Conservation (phyloP, 2,113 vertebrate species). For the Micronycteris hirsuta region DNA sequence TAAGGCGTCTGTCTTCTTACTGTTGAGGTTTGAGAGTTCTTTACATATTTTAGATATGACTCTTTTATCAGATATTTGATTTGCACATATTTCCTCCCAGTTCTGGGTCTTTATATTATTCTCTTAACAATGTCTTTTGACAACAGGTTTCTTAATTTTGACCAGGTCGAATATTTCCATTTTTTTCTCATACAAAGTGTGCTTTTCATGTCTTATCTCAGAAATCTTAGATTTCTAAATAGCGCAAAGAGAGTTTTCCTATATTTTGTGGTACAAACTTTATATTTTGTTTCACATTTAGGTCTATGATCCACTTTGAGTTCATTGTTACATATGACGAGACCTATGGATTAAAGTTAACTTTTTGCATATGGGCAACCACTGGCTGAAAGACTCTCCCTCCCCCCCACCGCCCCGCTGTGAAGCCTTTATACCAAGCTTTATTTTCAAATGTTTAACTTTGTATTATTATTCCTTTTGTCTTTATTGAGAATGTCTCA, state of each 20-base stretch:
- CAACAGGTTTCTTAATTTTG: background rate
- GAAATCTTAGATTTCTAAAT: background rate
- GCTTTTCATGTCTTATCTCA: background rate
- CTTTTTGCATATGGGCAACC: background rate
- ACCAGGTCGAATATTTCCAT: background rate
- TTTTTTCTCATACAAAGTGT: background rate
- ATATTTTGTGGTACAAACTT: background rate
- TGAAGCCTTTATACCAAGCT: background rate
- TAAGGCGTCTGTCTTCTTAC: background rate
- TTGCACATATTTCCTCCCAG: background rate
- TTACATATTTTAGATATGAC: background rate
- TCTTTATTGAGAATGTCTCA: background rate
- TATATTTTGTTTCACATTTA: background rate
- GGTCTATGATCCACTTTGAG: background rate
- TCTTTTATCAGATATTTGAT: background rate
- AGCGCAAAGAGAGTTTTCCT: background rate
- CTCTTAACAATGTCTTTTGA: background rate
- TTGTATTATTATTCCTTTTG: background rate
- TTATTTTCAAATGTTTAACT: conserved; percentile 4
- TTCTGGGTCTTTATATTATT: background rate
- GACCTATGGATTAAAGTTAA: background rate
- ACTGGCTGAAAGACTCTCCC: background rate
- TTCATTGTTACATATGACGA: background rate
- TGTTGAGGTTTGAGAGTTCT: background rate
- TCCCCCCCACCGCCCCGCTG: too few species aligned